Evolutionary conservation across 2,113 vertebrate genomes (phyloP).

Genomic region (Donacobius atricapilla): DNA sequence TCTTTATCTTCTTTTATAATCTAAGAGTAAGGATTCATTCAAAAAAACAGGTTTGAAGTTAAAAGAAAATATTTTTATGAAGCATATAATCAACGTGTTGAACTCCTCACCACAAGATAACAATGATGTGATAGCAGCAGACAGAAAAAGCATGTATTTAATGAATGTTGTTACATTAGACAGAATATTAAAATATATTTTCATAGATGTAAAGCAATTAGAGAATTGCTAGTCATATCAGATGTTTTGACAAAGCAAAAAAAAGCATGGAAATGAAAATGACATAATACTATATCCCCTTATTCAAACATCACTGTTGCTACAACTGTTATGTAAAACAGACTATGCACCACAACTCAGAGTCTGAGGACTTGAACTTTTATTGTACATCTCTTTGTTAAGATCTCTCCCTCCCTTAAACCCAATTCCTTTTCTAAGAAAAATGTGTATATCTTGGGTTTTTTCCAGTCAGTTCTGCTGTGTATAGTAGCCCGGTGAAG

Average conservation of each 20-base stretch:
- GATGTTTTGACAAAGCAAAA: not conserved
- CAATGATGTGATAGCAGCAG: not conserved
- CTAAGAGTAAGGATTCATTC: not conserved
- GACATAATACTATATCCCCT: not conserved
- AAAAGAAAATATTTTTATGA: not conserved
- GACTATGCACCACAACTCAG: not conserved
- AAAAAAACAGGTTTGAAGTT: not conserved
- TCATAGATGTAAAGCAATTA: not conserved
- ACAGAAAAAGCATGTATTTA: not conserved
- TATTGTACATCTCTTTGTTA: not conserved
- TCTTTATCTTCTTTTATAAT: not conserved
- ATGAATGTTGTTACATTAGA: not conserved
- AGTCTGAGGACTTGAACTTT: not conserved
- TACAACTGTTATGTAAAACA: not conserved
- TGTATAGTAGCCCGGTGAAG: not conserved
- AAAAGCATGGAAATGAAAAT: not conserved
- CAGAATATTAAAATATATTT: not conserved
- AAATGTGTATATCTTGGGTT: not conserved
- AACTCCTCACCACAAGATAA: not conserved
- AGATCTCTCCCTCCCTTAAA: not conserved
- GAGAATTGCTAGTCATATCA: not conserved
- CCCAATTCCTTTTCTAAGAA: not conserved
- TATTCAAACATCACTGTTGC: not conserved
- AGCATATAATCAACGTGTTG: not conserved
- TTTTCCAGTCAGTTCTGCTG: not conserved